Evolutionary conservation across 2,888 invertebrate genomes (phyloP), one percentile per base, ranked within the genome.

Genomic region (Prostheceraeus crozeri): DNA sequence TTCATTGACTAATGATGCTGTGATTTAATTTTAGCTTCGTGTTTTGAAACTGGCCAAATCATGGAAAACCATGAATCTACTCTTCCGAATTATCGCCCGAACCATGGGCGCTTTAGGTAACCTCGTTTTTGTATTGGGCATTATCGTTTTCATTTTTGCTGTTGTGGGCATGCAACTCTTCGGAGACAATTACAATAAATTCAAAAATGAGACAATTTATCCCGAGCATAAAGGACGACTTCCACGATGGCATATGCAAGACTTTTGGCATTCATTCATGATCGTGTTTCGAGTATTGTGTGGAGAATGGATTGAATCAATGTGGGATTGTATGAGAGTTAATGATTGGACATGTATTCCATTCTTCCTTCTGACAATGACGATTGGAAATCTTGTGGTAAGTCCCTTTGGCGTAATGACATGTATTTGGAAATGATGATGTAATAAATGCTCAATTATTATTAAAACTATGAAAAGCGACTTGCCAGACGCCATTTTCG

Each of bases 121-220:
- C 82, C 82, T 94, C 80, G 91, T 90, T 74, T 90, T 94, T 82
- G 91, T 94, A 76, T 83, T 94, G 80, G 89, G 88, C 80, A 94
- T 94, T 81, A 93, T 94, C 81, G 90, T 94, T 82, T 94, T 94
- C 83, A 94, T 94, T 80, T 94, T 94, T 81, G 94, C 94, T 80
- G 93, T 94, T 73, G 93, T 94, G 91, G 94, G 94, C 76, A 94
- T 93, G 89, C 93, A 94, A 81, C 83, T 94, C 71, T 94, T 94
- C 81, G 90, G 90, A 71, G 87, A 88, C 80, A 87, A 89, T 79
- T 93, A 93, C 77, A 83, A 83, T 78, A 86, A 35, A 4, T 61
- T 48, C 36, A 53, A 30, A 16, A 53, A 62, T 36, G 25, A 25
- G 16, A 62, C 51, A 8, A 10, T 62, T 8, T 62, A 36, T 25